Conservation (phyloP, 1,140 invertebrate species). For the Lordiphosa stackelbergi region DNA sequence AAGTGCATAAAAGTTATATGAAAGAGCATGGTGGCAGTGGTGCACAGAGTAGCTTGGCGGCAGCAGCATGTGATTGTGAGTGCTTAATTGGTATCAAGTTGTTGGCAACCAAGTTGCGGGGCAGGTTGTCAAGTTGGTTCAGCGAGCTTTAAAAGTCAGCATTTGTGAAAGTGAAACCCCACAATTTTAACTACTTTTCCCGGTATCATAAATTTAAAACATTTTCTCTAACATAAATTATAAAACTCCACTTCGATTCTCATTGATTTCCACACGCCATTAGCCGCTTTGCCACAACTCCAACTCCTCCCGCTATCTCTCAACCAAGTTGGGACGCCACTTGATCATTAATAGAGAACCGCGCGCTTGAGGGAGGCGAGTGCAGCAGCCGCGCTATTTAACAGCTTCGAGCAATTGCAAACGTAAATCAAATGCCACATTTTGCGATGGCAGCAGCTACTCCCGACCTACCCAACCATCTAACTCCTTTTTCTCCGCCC, state of each 20-base stretch:
- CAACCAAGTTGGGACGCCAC: constrained; percentile 21
- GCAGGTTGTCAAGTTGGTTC: neutral
- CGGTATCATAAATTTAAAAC: no score
- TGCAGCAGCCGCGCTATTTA: constrained; percentile 33
- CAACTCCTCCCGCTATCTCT: constrained; percentile 4
- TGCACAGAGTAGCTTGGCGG: neutral
- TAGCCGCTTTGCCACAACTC: constrained; percentile 18
- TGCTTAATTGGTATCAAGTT: constrained; percentile 43
- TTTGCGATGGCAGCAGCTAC: constrained; percentile 36
- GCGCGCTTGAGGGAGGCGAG: constrained; percentile 1
- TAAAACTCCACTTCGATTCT: constrained; percentile 21
- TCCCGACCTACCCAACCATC: neutral
- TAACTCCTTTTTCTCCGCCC: neutral
- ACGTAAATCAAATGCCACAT: constrained; percentile 69
- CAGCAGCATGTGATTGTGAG: constrained; percentile 31
- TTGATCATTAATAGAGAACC: constrained; percentile 44
- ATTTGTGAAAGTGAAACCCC: neutral
- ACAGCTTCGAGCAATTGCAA: constrained; percentile 55
- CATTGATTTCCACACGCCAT: constrained; percentile 42
- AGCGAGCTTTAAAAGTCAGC: neutral
- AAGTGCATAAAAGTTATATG: constrained; percentile 11
- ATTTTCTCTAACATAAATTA: no score
- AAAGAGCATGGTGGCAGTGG: neutral
- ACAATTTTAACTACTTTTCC: no score
- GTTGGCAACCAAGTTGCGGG: constrained; percentile 4